Evolutionary conservation across 2,888 invertebrate species (phyloP).

Genomic region (Patella ulyssiponensis): DNA sequence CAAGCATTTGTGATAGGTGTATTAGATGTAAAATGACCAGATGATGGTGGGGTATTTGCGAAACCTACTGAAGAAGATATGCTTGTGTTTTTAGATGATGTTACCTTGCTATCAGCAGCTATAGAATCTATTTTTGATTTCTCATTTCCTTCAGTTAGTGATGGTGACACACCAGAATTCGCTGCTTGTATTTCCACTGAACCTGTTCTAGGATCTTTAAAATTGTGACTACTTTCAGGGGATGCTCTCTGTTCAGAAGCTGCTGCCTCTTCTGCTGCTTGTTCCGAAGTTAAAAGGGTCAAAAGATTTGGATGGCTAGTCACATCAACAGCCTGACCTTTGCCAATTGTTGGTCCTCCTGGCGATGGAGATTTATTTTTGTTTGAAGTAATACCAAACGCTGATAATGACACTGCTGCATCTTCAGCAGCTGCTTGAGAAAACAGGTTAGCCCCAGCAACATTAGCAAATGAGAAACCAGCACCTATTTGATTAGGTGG

Average conservation of each 20-base stretch:
- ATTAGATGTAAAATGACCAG: neutral
- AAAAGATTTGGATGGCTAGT: constrained; percentile 1
- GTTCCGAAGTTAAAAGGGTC: constrained; percentile 2
- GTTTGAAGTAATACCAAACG: neutral
- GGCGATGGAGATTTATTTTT: constrained; percentile 12
- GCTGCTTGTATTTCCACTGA: constrained; percentile 9
- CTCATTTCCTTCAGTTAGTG: too few species aligned
- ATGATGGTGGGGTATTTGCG: constrained; percentile 11
- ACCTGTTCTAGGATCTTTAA: neutral
- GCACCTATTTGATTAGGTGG: too few species aligned
- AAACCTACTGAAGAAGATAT: constrained; percentile 15
- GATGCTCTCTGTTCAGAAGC: constrained; percentile 17
- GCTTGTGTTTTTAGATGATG: neutral
- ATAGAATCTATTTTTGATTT: neutral
- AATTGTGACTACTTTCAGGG: neutral
- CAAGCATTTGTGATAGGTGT: too few species aligned
- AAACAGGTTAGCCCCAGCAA: neutral
- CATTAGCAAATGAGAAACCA: neutral
- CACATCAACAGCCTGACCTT: constrained; percentile 10
- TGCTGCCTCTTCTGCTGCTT: constrained; percentile 10
- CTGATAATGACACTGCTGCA: neutral
- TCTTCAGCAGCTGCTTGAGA: neutral
- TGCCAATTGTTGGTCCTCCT: constrained; percentile 10
- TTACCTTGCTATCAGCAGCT: neutral
- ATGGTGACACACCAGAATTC: neutral